Percentiles rank a stretch among this genome's conserved stretches.
Conservation (phyloP, 30 jellyfish, hydroid and myxozoan genomes). For the Turritopsis rubra region DNA sequence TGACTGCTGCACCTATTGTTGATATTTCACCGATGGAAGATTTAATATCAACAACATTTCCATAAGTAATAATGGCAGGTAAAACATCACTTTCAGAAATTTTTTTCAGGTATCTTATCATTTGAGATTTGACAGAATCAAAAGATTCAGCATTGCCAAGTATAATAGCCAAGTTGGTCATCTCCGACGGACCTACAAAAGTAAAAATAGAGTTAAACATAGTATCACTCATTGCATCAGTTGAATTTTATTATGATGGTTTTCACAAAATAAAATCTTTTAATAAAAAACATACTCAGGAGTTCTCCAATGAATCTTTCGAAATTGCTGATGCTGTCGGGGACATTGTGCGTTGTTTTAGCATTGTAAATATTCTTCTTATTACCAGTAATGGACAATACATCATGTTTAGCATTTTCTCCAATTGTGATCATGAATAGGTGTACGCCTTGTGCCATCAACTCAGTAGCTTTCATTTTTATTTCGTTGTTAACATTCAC, state of each 20-base stretch:
- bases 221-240: neutral
- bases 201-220: neutral
- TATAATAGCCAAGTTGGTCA: slow-evolving; percentile 14
- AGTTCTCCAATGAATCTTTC: slow-evolving; percentile 15
- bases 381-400: neutral
- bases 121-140: neutral
- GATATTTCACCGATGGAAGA: neutral
- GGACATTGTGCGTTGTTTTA: neutral
- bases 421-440: neutral
- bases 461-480: neutral
- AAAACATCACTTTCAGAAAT: neutral
- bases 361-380: neutral
- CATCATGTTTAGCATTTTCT: neutral
- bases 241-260: neutral
- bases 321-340: neutral
- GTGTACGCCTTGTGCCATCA: neutral
- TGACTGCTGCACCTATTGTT: neutral
- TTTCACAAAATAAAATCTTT: neutral
- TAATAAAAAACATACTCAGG: neutral
- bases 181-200: slow-evolving; percentile 6
- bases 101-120: neutral
- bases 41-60: neutral
- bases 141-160: neutral
- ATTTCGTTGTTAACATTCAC: neutral
- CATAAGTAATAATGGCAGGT: slow-evolving; percentile 29